phyloP scores from a whole-genome alignment of 2,888 invertebrate genomes.

The Prenolepis imparis region DNA sequence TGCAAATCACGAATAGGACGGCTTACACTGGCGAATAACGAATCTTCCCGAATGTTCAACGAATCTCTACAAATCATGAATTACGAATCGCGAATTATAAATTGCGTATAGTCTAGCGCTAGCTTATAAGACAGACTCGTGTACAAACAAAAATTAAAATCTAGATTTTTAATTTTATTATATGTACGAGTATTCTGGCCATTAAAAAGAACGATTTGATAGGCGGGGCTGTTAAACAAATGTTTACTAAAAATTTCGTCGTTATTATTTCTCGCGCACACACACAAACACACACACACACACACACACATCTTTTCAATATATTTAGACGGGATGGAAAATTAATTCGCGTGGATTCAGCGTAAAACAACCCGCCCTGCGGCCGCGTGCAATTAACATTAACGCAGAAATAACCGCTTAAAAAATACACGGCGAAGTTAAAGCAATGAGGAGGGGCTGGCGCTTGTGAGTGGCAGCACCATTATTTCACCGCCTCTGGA shows the following conservation, averaged over 20 bases:
- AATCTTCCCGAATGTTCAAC: no score
- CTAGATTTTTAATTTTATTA: not conserved
- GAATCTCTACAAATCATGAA: no score
- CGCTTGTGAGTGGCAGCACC: conserved; percentile 32
- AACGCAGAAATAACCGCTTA: conserved; percentile 45
- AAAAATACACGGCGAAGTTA: conserved; percentile 24
- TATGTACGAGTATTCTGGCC: not conserved
- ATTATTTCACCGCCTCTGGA: conserved; percentile 9
- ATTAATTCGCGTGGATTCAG: conserved; percentile 14
- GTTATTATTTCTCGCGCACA: not conserved
- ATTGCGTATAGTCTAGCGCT: no score
- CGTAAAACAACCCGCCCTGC: conserved; percentile 7
- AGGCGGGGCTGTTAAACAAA: not conserved
- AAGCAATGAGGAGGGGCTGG: not conserved
- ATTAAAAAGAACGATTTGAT: not conserved
- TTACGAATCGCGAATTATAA: no score
- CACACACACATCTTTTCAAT: conserved; percentile 4
- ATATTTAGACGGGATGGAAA: conserved; percentile 37
- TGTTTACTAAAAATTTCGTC: conserved; percentile 11
- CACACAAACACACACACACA: no score
- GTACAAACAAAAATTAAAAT: not conserved
- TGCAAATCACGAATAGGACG: no score
- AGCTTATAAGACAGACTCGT: not conserved
- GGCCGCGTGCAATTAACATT: conserved; percentile 38
- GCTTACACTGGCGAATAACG: no score